phyloP scores from a whole-genome alignment of 35 echinoderm and acorn worm genomes.

The Strongylocentrotus purpuratus region DNA sequence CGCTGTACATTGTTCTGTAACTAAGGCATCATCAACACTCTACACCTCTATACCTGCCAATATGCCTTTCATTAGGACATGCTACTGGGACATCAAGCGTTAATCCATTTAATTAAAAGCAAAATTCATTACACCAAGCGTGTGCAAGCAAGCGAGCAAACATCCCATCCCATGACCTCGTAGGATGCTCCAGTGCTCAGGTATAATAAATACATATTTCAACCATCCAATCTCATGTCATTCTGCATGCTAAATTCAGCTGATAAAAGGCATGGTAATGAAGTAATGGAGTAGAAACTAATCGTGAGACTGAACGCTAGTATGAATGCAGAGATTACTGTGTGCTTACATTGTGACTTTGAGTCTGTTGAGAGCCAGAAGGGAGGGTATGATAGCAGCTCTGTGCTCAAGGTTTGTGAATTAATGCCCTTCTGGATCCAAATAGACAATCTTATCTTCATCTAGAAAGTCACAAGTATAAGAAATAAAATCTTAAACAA shows the following conservation, averaged over 20 bases:
- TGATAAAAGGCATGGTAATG: neutral
- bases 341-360: neutral
- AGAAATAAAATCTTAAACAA: no score
- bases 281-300: neutral
- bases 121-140: conserved; percentile 11
- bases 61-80: neutral
- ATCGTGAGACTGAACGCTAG: neutral
- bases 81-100: neutral
- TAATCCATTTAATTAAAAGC: conserved; percentile 19
- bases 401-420: no score
- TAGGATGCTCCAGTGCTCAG: neutral
- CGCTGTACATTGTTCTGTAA: neutral
- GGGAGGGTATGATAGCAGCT: no score
- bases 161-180: neutral
- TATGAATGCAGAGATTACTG: neutral
- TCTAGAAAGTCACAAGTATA: no score
- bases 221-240: neutral
- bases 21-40: neutral
- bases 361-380: no score
- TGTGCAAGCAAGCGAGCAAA: neutral
- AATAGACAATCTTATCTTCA: no score
- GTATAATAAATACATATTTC: neutral
- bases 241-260: neutral
- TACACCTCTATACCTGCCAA: neutral
- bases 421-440: no score